A percentile compares a stretch with the other conserved stretches of the same genome.
These are phyloP conservation scores for Coturnix japonica DNA, from an alignment of 2,113 vertebrate species.

Conservation along the genomic window DNA sequence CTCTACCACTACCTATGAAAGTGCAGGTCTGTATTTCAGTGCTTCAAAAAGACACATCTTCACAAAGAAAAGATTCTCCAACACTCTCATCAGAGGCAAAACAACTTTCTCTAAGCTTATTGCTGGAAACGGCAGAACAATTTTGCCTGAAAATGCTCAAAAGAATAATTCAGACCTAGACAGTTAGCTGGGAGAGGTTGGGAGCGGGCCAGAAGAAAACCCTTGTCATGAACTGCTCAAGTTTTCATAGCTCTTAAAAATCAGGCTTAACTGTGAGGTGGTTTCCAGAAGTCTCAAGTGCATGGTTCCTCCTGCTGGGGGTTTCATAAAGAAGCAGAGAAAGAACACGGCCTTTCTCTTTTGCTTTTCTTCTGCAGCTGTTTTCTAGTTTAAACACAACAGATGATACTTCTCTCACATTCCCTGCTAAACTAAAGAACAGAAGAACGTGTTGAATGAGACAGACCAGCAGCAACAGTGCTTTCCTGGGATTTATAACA, in stretches of 20 bases:
- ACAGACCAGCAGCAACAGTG: neutral
- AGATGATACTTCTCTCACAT: neutral
- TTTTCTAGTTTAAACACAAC: neutral
- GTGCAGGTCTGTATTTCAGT: neutral
- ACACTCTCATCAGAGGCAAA: neutral
- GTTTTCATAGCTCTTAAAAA: neutral
- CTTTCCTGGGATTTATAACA: neutral
- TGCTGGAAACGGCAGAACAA: neutral
- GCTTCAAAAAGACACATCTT: neutral
- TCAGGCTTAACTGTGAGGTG: neutral
- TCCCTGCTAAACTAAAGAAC: neutral
- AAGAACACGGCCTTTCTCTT: neutral
- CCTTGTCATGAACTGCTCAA: neutral
- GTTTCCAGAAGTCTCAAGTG: neutral
- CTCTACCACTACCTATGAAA: neutral
- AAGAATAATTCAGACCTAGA: neutral
- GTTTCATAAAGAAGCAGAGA: neutral
- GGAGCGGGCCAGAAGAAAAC: neutral
- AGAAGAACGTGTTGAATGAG: neutral
- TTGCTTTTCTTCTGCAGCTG: neutral
- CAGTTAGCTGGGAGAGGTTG: neutral
- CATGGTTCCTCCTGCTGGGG: neutral
- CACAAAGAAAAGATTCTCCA: neutral
- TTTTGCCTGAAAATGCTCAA: neutral
- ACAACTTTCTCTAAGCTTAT: neutral